These are phyloP conservation scores for Phortica variegata DNA, from an alignment of 1,140 invertebrate genomes.

Conservation along the genomic window DNA sequence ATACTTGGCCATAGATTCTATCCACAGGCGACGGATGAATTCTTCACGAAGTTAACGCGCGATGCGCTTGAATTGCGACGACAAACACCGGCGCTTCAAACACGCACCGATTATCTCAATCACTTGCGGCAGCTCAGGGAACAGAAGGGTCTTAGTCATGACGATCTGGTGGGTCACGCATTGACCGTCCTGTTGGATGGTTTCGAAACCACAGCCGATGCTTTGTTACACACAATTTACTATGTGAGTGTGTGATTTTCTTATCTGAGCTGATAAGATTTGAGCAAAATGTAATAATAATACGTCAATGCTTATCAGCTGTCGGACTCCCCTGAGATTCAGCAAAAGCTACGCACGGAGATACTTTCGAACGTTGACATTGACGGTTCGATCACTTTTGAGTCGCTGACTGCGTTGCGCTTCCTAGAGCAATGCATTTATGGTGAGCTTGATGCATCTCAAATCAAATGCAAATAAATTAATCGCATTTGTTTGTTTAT, in stretches of 20 bases:
- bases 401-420: conserved; percentile 24
- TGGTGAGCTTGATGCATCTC: conserved; percentile 15
- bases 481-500: not conserved
- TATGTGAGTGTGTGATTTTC: conserved; percentile 26
- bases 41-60: conserved; percentile 45
- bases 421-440: conserved; percentile 49
- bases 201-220: conserved; percentile 61
- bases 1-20: conserved; percentile 31
- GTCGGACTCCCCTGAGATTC: conserved; percentile 21
- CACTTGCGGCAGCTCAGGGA: conserved; percentile 48
- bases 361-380: conserved; percentile 32
- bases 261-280: not conserved
- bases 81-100: conserved; percentile 51
- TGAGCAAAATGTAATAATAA: not conserved
- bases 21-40: conserved; percentile 37
- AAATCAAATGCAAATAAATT: not conserved
- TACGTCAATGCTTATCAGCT: conserved; percentile 23
- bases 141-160: conserved; percentile 58
- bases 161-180: conserved; percentile 63
- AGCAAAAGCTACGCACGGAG: conserved; percentile 39
- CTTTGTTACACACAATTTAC: conserved; percentile 37
- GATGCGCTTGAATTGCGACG: conserved; percentile 43
- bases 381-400: conserved; percentile 20
- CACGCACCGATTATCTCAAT: conserved; percentile 51
- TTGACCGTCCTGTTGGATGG: conserved; percentile 63